These are phyloP conservation scores for Scotopteryx bipunctaria DNA, from an alignment of 2,888 invertebrate genomes.

Conservation along the genomic window DNA sequence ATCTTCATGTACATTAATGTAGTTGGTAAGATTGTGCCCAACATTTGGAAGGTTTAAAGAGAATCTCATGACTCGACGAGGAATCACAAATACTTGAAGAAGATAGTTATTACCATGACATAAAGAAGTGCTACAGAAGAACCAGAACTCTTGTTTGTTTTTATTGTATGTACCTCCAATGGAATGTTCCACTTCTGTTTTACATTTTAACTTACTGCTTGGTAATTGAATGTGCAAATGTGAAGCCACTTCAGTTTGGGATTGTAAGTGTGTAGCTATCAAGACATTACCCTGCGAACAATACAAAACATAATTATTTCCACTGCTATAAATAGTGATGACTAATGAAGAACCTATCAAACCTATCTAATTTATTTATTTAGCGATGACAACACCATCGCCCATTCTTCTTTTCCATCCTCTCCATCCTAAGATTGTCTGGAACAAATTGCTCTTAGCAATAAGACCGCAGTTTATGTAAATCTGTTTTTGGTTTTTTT, in stretches of 20 bases:
- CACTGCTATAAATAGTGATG: too few species aligned
- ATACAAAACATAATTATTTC: background rate
- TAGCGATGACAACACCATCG: too few species aligned
- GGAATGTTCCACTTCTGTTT: slow-evolving; percentile 48
- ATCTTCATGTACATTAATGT: background rate
- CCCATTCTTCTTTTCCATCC: too few species aligned
- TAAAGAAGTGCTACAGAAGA: slow-evolving; percentile 56
- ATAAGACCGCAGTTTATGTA: too few species aligned
- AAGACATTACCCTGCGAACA: slow-evolving; percentile 2
- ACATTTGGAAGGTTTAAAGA: slow-evolving; percentile 52
- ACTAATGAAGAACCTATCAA: too few species aligned
- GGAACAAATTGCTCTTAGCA: too few species aligned
- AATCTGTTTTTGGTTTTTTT: too few species aligned
- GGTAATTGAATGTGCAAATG: slow-evolving; percentile 57
- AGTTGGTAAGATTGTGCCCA: slow-evolving; percentile 9
- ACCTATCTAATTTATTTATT: too few species aligned
- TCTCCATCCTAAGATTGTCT: too few species aligned
- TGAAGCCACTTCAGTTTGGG: slow-evolving; percentile 52
- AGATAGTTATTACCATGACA: slow-evolving; percentile 56
- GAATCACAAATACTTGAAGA: slow-evolving; percentile 65
- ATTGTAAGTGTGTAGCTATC: slow-evolving; percentile 35
- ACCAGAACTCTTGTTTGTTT: slow-evolving; percentile 63
- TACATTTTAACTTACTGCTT: slow-evolving; percentile 45
- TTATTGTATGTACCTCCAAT: slow-evolving; percentile 66
- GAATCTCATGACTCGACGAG: slow-evolving; percentile 54